A percentile compares a stretch with the other conserved stretches of the same genome.
These are phyloP conservation scores for Monopis laevigella DNA, from an alignment of 2,888 invertebrate species.

Conservation along the genomic window DNA sequence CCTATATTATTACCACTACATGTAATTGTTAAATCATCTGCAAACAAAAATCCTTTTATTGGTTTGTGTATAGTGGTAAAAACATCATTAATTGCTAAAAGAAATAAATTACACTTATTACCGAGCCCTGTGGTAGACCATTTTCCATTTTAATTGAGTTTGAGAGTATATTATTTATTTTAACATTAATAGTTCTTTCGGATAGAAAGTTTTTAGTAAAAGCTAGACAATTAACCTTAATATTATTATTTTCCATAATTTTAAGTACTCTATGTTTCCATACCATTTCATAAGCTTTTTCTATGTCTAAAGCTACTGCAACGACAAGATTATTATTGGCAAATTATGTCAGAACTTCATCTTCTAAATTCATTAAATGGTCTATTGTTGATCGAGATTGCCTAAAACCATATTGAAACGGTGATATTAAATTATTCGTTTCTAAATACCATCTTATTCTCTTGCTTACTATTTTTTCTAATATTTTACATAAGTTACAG, in stretches of 20 bases:
- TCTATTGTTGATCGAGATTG: slow-evolving; percentile 18
- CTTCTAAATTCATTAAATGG: slow-evolving; percentile 15
- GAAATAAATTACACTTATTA: slow-evolving; percentile 17
- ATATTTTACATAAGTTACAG: slow-evolving; percentile 15
- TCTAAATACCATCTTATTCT: slow-evolving; percentile 17
- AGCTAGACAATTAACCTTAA: slow-evolving; percentile 14
- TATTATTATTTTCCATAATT: slow-evolving; percentile 5
- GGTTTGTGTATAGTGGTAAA: slow-evolving; percentile 12
- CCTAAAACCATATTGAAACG: slow-evolving; percentile 17
- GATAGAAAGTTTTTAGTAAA: slow-evolving; percentile 14
- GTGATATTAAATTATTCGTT: slow-evolving; percentile 8
- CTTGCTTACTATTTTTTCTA: slow-evolving; percentile 18
- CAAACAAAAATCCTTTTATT: slow-evolving; percentile 16
- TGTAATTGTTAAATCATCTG: slow-evolving; percentile 15
- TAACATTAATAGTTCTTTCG: slow-evolving; percentile 14
- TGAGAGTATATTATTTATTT: slow-evolving; percentile 7
- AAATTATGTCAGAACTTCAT: slow-evolving; percentile 15
- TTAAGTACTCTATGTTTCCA: slow-evolving; percentile 18
- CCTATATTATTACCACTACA: slow-evolving; percentile 9
- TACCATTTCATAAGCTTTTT: slow-evolving; percentile 19
- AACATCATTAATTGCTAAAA: slow-evolving; percentile 16
- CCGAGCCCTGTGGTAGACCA: slow-evolving; percentile 15
- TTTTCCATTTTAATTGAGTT: slow-evolving; percentile 11
- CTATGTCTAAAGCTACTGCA: slow-evolving; percentile 17
- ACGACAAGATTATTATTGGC: slow-evolving; percentile 16